phyloP scores from a whole-genome alignment of 1,140 invertebrate species.

The Lepidurus packardi region DNA sequence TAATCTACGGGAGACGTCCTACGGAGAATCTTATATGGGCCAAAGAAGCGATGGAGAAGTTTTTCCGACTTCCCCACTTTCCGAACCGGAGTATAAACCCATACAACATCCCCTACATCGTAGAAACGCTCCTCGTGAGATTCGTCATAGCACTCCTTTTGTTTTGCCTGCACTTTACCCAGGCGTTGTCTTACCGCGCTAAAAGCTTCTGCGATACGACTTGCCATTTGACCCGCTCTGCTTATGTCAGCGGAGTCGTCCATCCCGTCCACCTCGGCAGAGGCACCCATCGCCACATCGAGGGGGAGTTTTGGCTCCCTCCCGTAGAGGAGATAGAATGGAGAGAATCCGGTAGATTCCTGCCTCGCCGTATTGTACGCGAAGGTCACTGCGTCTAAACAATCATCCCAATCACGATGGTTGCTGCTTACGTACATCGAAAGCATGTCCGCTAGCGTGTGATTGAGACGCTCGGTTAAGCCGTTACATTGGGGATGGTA shows the following conservation, averaged over 20 bases:
- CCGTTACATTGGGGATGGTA: conserved; percentile 36
- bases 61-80: conserved; percentile 13
- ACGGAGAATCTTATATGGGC: conserved; percentile 3
- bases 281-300: background rate
- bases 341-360: background rate
- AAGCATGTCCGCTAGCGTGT: conserved; percentile 31
- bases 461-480: conserved; percentile 29
- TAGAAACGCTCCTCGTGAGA: background rate
- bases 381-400: conserved; percentile 30
- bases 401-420: background rate
- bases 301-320: background rate
- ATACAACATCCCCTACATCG: background rate
- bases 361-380: conserved; percentile 31
- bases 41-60: conserved; percentile 31
- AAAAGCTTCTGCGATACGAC: background rate
- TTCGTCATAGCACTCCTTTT: background rate
- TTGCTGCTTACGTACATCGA: conserved; percentile 28
- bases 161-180: background rate
- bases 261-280: conserved; percentile 24
- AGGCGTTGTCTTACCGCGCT: background rate
- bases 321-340: background rate
- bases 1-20: background rate
- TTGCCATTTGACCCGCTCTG: background rate
- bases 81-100: background rate
- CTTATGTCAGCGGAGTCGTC: background rate